Evolutionary conservation across 2,888 invertebrate species (phyloP), one percentile per base, ranked within the genome.

Genomic region (Platycheirus rosarum): DNA sequence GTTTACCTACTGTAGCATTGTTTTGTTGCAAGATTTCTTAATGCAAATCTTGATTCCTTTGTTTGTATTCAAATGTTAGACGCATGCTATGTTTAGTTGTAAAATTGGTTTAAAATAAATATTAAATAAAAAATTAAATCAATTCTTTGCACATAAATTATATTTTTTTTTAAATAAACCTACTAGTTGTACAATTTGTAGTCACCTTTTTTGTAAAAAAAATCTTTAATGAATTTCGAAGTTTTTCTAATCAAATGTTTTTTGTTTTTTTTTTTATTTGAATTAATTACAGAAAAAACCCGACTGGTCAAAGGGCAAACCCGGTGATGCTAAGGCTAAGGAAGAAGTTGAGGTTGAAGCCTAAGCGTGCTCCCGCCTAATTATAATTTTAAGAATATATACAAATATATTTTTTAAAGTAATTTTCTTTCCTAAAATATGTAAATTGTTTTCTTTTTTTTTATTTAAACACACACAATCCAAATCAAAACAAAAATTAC

Each of bases 271-370:
- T 44, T 53, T 63, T 79, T 48, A 3, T 63, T 40, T 18, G 35
- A 46, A 75, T 55, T 88, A 92, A 23, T 93, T 93, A 89, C 95
- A 96, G 96, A 97, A 96, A 93, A 97, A 97, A 92, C 96, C 97
- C 89, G 97, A 97, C 93, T 97, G 97, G 97, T 96, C 97, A 91
- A 97, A 97, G 94, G 93, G 93, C 92, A 96, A 96, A 91, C 94
- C 94, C 91, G 95, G 95, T 89, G 96, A 96, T 89, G 94, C 94
- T 92, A 96, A 96, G 95, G 94, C 93, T 92, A 95, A 95, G 93
- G 95, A 95, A 92, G 96, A 94, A 91, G 94, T 93, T 91, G 93
- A 93, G 91, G 94, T 94, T 91, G 96, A 96, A 92, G 96, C 95
- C 94, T 96, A 94, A 95, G 91, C 87, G 88, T 88, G 86, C 88